Evolutionary conservation across 2,888 invertebrate species (phyloP).

Genomic region (Drosophila quasianomalipes): DNA sequence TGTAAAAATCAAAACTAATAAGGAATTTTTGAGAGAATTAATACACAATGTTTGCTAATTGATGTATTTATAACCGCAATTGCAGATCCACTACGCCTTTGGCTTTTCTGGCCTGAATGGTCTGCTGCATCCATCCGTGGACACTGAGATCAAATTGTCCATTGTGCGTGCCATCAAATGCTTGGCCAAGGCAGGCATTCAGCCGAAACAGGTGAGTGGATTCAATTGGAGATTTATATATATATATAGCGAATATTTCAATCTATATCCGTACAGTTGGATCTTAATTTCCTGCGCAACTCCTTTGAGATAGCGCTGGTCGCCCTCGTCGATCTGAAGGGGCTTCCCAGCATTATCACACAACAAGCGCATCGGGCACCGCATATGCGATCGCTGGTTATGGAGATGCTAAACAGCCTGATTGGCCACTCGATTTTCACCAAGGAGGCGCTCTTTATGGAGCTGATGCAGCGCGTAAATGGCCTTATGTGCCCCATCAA

Average conservation of each 20-base stretch:
- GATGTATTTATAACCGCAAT: neutral
- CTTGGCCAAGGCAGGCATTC: constrained; percentile 75
- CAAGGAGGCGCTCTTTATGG: constrained; percentile 78
- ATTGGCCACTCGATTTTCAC: constrained; percentile 80
- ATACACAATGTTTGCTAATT: neutral
- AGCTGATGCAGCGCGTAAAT: constrained; percentile 70
- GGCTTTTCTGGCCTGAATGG: constrained; percentile 68
- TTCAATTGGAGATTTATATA: neutral
- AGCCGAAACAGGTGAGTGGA: constrained; percentile 57
- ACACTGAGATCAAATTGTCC: constrained; percentile 73
- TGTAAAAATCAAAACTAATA: neutral
- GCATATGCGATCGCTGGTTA: constrained; percentile 47
- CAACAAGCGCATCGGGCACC: constrained; percentile 63
- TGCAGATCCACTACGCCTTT: constrained; percentile 77
- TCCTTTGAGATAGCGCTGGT: constrained; percentile 60
- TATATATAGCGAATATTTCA: neutral
- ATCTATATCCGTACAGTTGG: constrained; percentile 43
- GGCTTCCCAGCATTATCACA: constrained; percentile 76
- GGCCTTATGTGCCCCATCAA: constrained; percentile 57
- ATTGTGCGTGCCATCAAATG: constrained; percentile 78
- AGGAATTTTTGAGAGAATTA: neutral
- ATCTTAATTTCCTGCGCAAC: constrained; percentile 58
- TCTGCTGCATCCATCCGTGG: constrained; percentile 66
- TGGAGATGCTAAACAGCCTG: constrained; percentile 71
- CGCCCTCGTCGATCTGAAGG: constrained; percentile 67